Base-by-base conservation (phyloP, 2,888 invertebrate species). In the Octonoba sinensis region DNA sequence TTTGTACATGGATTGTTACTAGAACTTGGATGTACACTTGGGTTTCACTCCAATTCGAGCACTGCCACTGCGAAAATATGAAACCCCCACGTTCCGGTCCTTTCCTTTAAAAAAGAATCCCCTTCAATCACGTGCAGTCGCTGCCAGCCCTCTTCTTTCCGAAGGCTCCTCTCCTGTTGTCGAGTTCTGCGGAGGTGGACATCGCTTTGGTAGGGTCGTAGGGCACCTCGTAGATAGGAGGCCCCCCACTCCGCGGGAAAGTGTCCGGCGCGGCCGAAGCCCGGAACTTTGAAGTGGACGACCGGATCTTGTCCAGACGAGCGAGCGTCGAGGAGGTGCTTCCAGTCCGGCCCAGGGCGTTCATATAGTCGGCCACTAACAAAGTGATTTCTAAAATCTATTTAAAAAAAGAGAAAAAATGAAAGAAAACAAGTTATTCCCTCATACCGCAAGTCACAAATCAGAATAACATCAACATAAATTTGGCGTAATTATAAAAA, bases 301-400 rank as follows among this genome's bases (percentile, higher is more conserved):
- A 27, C 20, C 82, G 65, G 4, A 71, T 54, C 71, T 72, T 72
- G n/a, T 82, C 82, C n/a, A 76, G 51, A 15, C 82, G 75, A 12
- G 82, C 71, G 4, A 74, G 57, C 1, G 75, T 65, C 12, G 62
- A 36, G 3, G 64, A 65, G 15, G 27, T 20, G n/a, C 56, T 65
- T 4, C 77, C 71, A 18, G 77, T 64, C 22, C 66, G 24, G 13
- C 77, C 70, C 24, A 82, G 51, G 24, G 84, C 84, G 60, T 96
- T 96, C 93, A 96, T 96, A 89, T 96, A 96, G 89, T 96, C 96
- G 27, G 96, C 96, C 87, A 96, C 96, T 36, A 96, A 90, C 84
- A 96, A 91, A 0, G 96, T 96, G 81, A 96, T 92, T 90, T 96
- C 96, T 75, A 94, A 91, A 89, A 96, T 96, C 93, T 93, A 89